These are phyloP conservation scores for Megalurothrips usitatus DNA, from an alignment of 2,888 invertebrate genomes.

Conservation along the genomic window DNA sequence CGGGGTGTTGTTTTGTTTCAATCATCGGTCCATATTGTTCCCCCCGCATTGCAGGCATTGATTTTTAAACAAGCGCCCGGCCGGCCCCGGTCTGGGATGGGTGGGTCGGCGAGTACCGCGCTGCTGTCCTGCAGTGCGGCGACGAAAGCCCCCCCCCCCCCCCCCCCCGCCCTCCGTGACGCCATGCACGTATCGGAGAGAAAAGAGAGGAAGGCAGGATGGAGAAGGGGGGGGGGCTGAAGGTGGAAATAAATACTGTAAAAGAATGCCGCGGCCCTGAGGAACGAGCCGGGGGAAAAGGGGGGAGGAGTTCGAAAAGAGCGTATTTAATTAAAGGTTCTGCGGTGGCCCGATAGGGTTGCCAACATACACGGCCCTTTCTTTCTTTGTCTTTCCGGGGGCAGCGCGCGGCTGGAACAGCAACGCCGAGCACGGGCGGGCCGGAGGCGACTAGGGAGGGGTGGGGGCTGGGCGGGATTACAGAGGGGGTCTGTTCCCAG, in stretches of 20 bases:
- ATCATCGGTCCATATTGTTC: no score
- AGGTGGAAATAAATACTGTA: not conserved
- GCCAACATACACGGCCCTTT: not conserved
- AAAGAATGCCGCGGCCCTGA: not conserved
- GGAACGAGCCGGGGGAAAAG: not conserved
- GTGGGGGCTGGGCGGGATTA: no score
- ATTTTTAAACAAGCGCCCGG: no score
- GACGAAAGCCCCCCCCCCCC: no score
- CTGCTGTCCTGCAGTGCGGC: no score
- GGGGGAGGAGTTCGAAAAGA: not conserved
- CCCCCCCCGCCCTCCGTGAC: no score
- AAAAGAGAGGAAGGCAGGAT: not conserved
- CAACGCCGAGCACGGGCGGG: not conserved
- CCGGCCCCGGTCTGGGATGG: no score
- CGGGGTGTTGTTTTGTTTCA: no score
- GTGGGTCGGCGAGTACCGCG: no score
- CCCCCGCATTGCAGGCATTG: no score
- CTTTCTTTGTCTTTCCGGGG: not conserved
- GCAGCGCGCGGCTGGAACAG: not conserved
- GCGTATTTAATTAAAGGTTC: not conserved
- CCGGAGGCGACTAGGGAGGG: not conserved
- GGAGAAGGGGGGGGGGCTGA: not conserved
- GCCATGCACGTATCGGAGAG: not conserved
- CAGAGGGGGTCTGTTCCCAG: no score
- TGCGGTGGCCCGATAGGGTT: not conserved